These are phyloP conservation scores for Rhagium mordax DNA, from an alignment of 2,888 invertebrate species.

Conservation along the genomic window DNA sequence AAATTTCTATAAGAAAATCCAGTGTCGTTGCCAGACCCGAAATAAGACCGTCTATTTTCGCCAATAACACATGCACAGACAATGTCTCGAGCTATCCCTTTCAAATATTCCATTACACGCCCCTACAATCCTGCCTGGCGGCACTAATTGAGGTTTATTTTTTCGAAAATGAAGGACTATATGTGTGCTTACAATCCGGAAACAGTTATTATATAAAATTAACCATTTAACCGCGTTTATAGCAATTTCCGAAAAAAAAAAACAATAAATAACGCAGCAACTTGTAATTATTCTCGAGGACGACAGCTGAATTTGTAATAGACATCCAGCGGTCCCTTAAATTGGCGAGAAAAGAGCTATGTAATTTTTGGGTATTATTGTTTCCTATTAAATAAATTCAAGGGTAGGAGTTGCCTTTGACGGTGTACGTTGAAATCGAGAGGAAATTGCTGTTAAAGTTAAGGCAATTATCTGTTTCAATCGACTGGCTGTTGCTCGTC, in stretches of 20 bases:
- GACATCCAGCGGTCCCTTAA: conserved; percentile 33
- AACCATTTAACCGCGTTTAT: conserved; percentile 49
- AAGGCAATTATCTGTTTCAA: background rate
- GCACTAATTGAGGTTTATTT: conserved; percentile 31
- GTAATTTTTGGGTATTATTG: conserved; percentile 45
- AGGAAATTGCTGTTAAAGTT: conserved; percentile 1
- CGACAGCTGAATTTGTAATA: conserved; percentile 54
- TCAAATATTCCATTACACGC: background rate
- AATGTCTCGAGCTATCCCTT: background rate
- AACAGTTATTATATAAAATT: conserved; percentile 47
- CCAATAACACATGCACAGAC: background rate
- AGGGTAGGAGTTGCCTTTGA: conserved; percentile 15
- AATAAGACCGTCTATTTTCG: no score
- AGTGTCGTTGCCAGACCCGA: no score
- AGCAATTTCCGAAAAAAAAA: conserved; percentile 50
- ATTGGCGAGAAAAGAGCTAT: conserved; percentile 38
- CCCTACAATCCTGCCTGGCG: conserved; percentile 20
- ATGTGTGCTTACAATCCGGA: conserved; percentile 39
- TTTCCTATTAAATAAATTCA: conserved; percentile 41
- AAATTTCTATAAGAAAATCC: no score
- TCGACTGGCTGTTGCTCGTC: background rate
- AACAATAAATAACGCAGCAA: conserved; percentile 52
- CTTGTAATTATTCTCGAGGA: conserved; percentile 50
- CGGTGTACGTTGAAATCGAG: background rate
- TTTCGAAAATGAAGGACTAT: conserved; percentile 18